A percentile compares a stretch with the other conserved stretches of the same genome.
Evolutionary conservation across 2,113 vertebrate species (phyloP).

Genomic region (Psammodynastes pulverulentus): DNA sequence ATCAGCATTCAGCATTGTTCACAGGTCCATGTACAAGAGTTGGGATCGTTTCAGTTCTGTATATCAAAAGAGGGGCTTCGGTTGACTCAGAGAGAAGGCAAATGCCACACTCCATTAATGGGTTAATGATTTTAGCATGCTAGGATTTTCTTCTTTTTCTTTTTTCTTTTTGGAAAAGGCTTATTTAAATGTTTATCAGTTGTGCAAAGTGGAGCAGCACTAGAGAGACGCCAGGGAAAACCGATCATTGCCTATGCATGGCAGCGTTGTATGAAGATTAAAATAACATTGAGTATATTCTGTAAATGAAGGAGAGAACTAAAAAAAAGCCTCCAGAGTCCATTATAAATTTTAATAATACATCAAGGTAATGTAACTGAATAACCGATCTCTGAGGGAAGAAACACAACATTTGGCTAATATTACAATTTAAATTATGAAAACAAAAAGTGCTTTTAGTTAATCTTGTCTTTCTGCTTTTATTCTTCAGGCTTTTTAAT

Average conservation of each 20-base stretch:
- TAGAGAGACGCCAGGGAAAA: conserved; percentile 75
- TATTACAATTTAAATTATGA: conserved; percentile 99
- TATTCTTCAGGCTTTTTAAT: conserved; percentile 88
- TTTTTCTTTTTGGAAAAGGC: conserved; percentile 66
- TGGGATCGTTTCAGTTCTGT: neutral
- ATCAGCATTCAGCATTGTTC: neutral
- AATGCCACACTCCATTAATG: conserved; percentile 65
- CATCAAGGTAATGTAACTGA: conserved; percentile 99
- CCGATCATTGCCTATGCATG: conserved; percentile 96
- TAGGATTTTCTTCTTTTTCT: conserved; percentile 60
- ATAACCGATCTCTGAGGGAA: conserved; percentile 98
- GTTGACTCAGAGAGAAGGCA: conserved; percentile 58
- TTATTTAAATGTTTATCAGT: conserved; percentile 93
- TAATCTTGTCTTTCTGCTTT: conserved; percentile 95
- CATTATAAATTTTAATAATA: conserved; percentile 99
- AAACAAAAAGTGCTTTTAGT: conserved; percentile 99
- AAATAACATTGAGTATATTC: conserved; percentile 99
- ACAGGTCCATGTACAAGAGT: neutral
- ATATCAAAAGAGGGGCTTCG: conserved; percentile 25
- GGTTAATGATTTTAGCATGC: conserved; percentile 77
- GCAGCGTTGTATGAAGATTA: conserved; percentile 96
- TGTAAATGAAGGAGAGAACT: conserved; percentile 99
- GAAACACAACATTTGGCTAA: conserved; percentile 96
- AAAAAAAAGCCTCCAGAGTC: conserved; percentile 94
- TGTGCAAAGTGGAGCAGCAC: conserved; percentile 80